Percentiles rank a stretch among this genome's conserved stretches.
Evolutionary conservation across 2,888 invertebrate genomes (phyloP).

Genomic region (Diarsia rubi): DNA sequence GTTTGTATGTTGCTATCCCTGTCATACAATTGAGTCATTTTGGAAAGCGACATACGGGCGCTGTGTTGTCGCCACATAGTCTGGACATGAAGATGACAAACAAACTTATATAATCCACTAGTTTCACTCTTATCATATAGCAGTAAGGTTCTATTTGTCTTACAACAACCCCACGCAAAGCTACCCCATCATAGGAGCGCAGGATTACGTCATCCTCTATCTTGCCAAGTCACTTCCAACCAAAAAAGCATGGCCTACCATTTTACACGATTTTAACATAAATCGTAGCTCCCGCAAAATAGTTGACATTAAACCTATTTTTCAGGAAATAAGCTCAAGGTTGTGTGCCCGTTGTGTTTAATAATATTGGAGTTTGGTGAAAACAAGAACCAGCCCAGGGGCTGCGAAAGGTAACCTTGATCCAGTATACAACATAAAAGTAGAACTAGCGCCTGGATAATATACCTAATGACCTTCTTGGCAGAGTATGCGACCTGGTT

Average conservation of each 20-base stretch:
- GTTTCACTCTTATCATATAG: constrained; percentile 27
- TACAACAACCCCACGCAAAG: constrained; percentile 7
- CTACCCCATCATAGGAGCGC: constrained; percentile 67
- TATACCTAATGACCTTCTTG: constrained; percentile 30
- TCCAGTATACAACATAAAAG: constrained; percentile 35
- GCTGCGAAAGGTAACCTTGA: constrained; percentile 56
- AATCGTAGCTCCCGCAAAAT: constrained; percentile 59
- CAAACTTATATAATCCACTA: constrained; percentile 28
- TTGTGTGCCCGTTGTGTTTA: constrained; percentile 65
- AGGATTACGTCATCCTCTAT: constrained; percentile 77
- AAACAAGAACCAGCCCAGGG: constrained; percentile 47
- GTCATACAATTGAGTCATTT: constrained; percentile 51
- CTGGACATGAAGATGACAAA: constrained; percentile 71
- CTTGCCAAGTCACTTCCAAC: constrained; percentile 74
- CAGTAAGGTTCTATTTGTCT: constrained; percentile 55
- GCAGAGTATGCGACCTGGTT: constrained; percentile 14
- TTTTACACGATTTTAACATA: constrained; percentile 41
- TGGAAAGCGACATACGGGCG: constrained; percentile 57
- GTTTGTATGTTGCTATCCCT: constrained; percentile 29
- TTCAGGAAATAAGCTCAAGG: constrained; percentile 75
- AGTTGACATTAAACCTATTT: constrained; percentile 68
- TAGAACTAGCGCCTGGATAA: constrained; percentile 17
- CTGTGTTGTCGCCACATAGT: constrained; percentile 72
- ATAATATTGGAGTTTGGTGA: constrained; percentile 66
- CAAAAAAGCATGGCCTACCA: constrained; percentile 69